Evolutionary conservation across 2,113 vertebrate genomes (phyloP), one percentile per base, ranked within the genome.

Genomic region (Leptobrachium ailaonicum): DNA sequence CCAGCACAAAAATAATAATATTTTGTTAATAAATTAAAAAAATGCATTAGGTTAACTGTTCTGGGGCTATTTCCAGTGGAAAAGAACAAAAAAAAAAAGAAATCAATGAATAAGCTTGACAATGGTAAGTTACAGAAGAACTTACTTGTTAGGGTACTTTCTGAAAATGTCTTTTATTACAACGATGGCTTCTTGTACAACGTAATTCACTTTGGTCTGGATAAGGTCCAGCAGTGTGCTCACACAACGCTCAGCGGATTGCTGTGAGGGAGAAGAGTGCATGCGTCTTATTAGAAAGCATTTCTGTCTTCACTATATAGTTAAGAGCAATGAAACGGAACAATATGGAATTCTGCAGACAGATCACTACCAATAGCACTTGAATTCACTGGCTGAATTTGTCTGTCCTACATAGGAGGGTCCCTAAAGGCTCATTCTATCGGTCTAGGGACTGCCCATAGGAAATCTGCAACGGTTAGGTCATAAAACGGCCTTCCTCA

Each of bases 121-220:
- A 8, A 50, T 5, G 8, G 4, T 50, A 8, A 50, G 47, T 4
- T 50, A 50, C 4, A 50, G 8, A 50, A 50, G 41, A 12, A 92
- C 96, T 0, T 90, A 99, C 98, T 99, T 99, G 92, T 99, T 99
- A 69, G 98, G 98, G 89, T 99, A 99, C 86, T 99, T 99, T 89
- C 97, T 95, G 88, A 99, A 99, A 87, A 99, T 99, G 89, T 99
- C 98, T 86, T 92, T 99, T 89, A 99, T 99, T 83, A 99, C 98
- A 0, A 99, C 97, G 0, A 99, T 98, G 85, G 98, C 97, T 86
- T 99, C 97, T 89, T 99, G 97, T 72, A 99, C 97, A 86, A 99
- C 97, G 0, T 99, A 98, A 91, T 98, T 99, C 85, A 99, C 97
- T 83, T 99, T 99, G 86, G 97, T 99, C 89, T 98, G 97, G 87